phyloP scores from a whole-genome alignment of 1,140 invertebrate species.

The Bombus affinis region DNA sequence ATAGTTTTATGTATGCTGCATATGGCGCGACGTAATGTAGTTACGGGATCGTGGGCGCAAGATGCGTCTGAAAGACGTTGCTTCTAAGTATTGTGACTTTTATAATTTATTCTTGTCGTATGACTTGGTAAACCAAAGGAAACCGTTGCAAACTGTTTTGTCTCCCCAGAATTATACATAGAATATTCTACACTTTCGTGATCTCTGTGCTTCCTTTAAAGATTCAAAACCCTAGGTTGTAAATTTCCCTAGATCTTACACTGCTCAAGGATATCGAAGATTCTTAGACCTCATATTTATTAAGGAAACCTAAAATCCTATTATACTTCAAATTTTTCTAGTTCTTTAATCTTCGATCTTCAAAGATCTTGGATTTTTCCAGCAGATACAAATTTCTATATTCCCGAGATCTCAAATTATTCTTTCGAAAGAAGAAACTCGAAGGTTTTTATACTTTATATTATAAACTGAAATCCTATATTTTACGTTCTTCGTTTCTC shows the following conservation, averaged over 20 bases:
- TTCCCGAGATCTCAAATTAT: too few species aligned
- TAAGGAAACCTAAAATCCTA: background rate
- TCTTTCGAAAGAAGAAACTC: too few species aligned
- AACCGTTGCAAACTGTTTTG: background rate
- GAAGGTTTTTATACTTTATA: too few species aligned
- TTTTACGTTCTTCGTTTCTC: background rate
- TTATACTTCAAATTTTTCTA: too few species aligned
- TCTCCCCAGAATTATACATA: background rate
- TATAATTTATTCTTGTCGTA: background rate
- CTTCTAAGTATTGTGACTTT: background rate
- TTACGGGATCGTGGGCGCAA: conserved; percentile 5
- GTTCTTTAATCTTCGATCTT: too few species aligned
- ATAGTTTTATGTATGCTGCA: conserved; percentile 68
- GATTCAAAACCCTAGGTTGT: background rate
- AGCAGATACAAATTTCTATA: too few species aligned
- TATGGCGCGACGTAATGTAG: conserved; percentile 19
- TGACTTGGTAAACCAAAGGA: background rate
- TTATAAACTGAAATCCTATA: background rate
- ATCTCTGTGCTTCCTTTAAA: background rate
- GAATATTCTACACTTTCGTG: background rate
- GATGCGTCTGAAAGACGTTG: background rate
- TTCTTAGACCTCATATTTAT: background rate
- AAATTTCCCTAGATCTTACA: background rate
- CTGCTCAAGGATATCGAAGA: background rate
- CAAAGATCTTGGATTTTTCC: too few species aligned